Evolutionary conservation across 2,888 invertebrate genomes (phyloP).

Genomic region (Parapristionchus giblindavisi): DNA sequence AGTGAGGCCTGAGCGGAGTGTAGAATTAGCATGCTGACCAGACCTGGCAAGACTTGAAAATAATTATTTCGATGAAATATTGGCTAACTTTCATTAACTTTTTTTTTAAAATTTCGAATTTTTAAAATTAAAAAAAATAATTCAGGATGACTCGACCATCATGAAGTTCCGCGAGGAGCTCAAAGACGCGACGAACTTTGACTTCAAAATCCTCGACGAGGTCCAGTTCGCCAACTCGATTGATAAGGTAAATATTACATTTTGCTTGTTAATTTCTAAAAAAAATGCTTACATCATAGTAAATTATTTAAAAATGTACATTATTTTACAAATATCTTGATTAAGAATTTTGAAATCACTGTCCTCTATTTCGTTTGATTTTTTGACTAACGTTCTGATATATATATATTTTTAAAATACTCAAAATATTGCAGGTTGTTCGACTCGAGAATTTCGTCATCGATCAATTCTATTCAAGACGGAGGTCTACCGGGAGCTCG

Average conservation of each 20-base stretch:
- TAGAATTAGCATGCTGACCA: too few species aligned
- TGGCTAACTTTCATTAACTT: not conserved
- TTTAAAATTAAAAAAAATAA: not conserved
- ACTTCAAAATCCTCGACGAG: constrained; percentile 56
- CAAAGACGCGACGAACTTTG: constrained; percentile 52
- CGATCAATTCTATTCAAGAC: constrained; percentile 56
- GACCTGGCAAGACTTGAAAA: too few species aligned
- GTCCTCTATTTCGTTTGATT: constrained; percentile 14
- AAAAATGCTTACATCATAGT: too few species aligned
- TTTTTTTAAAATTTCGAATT: not conserved
- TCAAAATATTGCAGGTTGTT: constrained; percentile 48
- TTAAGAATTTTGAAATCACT: not conserved
- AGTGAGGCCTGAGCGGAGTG: too few species aligned
- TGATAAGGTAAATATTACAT: constrained; percentile 47
- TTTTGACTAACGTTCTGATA: too few species aligned
- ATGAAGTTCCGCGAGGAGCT: constrained; percentile 37
- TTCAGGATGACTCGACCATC: constrained; percentile 34
- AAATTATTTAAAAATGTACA: not conserved
- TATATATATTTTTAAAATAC: too few species aligned
- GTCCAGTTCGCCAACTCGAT: constrained; percentile 56
- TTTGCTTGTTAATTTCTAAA: not conserved
- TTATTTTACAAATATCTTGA: not conserved
- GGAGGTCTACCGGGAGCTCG: constrained; percentile 54
- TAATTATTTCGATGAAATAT: not conserved
- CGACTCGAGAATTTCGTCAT: constrained; percentile 57